Evolutionary conservation across 2,797 vertebrate species (phyloP).

Genomic region (Sebastes matsubarae): DNA sequence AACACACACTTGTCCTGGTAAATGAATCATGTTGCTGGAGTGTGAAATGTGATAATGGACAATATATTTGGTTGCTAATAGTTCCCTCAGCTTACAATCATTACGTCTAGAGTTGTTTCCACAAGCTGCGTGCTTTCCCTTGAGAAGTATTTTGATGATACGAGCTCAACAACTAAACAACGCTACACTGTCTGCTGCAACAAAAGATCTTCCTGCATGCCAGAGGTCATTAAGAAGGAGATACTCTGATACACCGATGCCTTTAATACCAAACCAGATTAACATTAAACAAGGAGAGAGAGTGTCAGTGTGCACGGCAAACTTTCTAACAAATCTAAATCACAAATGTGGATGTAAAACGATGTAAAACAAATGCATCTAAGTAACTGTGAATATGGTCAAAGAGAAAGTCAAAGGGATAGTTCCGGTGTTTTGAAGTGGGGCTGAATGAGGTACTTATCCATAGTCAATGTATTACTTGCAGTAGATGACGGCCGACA

Average conservation of each 20-base stretch:
- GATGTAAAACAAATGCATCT: not conserved
- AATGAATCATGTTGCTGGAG: conserved; percentile 16
- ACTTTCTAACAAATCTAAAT: not conserved
- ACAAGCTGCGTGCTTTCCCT: not conserved
- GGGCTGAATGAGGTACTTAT: not conserved
- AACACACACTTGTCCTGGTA: not conserved
- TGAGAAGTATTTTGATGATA: not conserved
- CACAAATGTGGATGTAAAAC: not conserved
- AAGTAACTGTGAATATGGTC: not conserved
- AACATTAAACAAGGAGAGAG: not conserved
- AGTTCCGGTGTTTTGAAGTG: not conserved
- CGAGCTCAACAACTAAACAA: not conserved
- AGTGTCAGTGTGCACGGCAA: not conserved
- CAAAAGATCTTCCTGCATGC: not conserved
- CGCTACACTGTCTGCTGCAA: not conserved
- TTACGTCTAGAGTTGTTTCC: not conserved
- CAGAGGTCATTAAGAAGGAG: conserved; percentile 18
- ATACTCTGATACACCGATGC: not conserved
- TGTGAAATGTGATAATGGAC: conserved; percentile 18
- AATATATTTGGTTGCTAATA: not conserved
- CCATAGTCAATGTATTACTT: not conserved
- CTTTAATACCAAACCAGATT: conserved; percentile 5
- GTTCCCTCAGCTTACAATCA: not conserved
- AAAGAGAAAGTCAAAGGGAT: not conserved
- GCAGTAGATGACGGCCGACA: no score